phyloP scores from a whole-genome alignment of 2,113 vertebrate genomes.

The Platichthys stellatus region DNA sequence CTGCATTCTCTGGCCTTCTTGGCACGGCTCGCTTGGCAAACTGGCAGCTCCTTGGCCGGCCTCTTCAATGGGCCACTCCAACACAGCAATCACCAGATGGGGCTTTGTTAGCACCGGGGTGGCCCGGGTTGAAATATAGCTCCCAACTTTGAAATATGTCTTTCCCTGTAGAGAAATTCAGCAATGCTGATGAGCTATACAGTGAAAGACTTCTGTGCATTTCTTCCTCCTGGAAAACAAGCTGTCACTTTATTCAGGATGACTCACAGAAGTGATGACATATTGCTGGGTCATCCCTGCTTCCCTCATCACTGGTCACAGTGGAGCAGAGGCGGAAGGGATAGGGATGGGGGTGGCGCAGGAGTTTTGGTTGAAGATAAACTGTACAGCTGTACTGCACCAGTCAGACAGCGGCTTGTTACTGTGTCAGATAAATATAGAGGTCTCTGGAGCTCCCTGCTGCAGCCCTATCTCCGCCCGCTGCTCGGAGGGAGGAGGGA shows the following conservation, averaged over 20 bases:
- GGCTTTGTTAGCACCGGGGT: conserved; percentile 72
- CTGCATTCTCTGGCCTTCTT: conserved; percentile 59
- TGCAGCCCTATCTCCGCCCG: conserved; percentile 57
- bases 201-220: background rate
- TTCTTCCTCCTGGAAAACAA: conserved; percentile 14
- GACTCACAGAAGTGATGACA: conserved; percentile 51
- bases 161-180: conserved; percentile 52
- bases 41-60: conserved; percentile 62
- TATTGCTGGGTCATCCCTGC: conserved; percentile 42
- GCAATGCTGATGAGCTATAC: conserved; percentile 10
- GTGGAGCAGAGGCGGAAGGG: conserved; percentile 17
- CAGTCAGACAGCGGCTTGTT: conserved; percentile 65
- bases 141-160: conserved; percentile 54
- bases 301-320: conserved; percentile 40
- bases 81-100: conserved; percentile 69
- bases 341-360: background rate
- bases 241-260: conserved; percentile 18
- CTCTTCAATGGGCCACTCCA: conserved; percentile 64
- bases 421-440: conserved; percentile 82
- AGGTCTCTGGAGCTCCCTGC: conserved; percentile 68
- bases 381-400: conserved; percentile 65
- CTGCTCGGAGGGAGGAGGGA: conserved; percentile 59
- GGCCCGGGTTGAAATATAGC: conserved; percentile 63
- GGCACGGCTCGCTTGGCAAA: conserved; percentile 66
- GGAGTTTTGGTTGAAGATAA: conserved; percentile 32